Percentiles rank a stretch among this genome's conserved stretches.
Conservation (phyloP, 2,113 vertebrate species). For the Takifugu bimaculatus region DNA sequence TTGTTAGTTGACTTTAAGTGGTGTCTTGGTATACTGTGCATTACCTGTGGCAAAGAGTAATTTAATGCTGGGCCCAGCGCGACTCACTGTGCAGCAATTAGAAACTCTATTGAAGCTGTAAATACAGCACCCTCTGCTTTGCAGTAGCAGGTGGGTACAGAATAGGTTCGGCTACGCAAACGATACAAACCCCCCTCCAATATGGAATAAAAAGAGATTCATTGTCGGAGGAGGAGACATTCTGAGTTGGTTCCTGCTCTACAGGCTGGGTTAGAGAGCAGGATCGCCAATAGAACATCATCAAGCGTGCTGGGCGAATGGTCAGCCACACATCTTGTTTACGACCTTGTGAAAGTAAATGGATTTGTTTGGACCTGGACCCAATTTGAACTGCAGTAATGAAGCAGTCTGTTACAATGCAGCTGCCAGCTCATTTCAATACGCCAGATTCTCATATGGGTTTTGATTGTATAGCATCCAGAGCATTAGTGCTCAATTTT, state of each 20-base stretch:
- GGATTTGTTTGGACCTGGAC: conserved; percentile 69
- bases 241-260: conserved; percentile 37
- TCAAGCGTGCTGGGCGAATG: conserved; percentile 47
- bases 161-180: conserved; percentile 40
- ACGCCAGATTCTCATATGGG: conserved; percentile 36
- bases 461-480: conserved; percentile 44
- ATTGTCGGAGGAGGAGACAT: conserved; percentile 34
- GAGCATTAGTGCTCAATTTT: conserved; percentile 45
- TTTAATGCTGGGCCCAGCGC: conserved; percentile 47
- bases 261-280: conserved; percentile 37
- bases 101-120: conserved; percentile 69
- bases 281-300: conserved; percentile 62
- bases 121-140: conserved; percentile 54
- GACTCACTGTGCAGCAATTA: conserved; percentile 66
- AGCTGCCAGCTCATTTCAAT: conserved; percentile 37
- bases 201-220: conserved; percentile 23
- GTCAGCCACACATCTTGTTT: conserved; percentile 71
- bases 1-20: conserved; percentile 30
- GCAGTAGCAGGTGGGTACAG: conserved; percentile 41
- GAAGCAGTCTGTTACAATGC: conserved; percentile 68
- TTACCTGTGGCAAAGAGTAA: conserved; percentile 43
- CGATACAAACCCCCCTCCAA: conserved; percentile 16
- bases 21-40: conserved; percentile 37
- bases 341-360: conserved; percentile 66
- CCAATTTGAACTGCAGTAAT: conserved; percentile 70